A percentile compares a stretch with the other conserved stretches of the same genome.
phyloP scores from a whole-genome alignment of 2,888 invertebrate species.

The Drosophila algonquin region DNA sequence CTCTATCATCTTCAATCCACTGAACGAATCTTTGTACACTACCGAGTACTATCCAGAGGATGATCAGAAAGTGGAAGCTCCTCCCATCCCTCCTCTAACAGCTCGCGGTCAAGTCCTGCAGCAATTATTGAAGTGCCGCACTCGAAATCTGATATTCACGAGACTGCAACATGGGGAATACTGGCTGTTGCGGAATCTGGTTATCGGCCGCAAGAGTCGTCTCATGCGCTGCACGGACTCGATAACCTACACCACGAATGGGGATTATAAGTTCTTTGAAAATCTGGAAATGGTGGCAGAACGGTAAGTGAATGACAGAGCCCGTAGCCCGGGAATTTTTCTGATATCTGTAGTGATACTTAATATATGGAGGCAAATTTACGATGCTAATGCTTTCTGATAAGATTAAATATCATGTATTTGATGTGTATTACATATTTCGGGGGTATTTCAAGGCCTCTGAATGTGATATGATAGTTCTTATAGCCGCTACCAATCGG shows the following conservation, averaged over 20 bases:
- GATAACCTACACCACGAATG: constrained; percentile 89
- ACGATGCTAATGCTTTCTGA: neutral
- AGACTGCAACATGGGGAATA: constrained; percentile 74
- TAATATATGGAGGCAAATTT: neutral
- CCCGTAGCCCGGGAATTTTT: neutral
- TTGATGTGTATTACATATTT: neutral
- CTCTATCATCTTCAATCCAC: neutral
- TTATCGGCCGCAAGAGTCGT: constrained; percentile 84
- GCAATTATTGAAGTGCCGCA: constrained; percentile 64
- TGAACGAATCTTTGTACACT: neutral
- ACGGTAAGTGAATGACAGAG: constrained; percentile 65
- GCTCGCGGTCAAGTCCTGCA: constrained; percentile 56
- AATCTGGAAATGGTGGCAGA: constrained; percentile 86
- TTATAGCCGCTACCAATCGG: too few species aligned
- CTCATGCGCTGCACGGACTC: constrained; percentile 86
- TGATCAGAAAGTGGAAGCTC: neutral
- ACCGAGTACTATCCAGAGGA: neutral
- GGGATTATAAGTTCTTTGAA: constrained; percentile 88
- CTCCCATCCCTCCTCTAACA: neutral
- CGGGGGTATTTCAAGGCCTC: neutral
- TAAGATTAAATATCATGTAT: neutral
- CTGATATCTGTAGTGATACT: neutral
- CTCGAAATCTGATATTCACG: constrained; percentile 58
- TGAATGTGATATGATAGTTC: neutral
- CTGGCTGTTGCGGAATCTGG: constrained; percentile 87